A percentile compares a stretch with the other conserved stretches of the same genome.
Conservation (phyloP, 2,888 invertebrate genomes). For the Ochlodes sylvanus region DNA sequence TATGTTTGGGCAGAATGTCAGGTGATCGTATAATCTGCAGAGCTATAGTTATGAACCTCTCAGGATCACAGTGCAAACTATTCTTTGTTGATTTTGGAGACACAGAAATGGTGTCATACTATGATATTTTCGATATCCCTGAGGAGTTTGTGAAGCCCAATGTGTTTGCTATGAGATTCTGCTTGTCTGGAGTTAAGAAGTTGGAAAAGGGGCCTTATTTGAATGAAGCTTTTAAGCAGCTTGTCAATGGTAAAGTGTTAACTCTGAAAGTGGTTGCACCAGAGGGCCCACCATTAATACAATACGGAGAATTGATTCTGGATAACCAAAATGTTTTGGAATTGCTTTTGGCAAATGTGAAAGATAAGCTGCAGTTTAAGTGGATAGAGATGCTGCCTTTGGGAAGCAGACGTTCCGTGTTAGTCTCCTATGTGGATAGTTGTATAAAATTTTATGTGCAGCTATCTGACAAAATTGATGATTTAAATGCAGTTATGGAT, state of each 20-base stretch:
- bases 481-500: slow-evolving; percentile 88
- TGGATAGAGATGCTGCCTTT: slow-evolving; percentile 68
- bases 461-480: slow-evolving; percentile 84
- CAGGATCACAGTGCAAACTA: slow-evolving; percentile 89
- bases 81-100: slow-evolving; percentile 94
- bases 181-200: slow-evolving; percentile 89
- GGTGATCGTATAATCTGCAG: slow-evolving; percentile 89
- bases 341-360: slow-evolving; percentile 74
- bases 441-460: slow-evolving; percentile 91
- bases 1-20: slow-evolving; percentile 90
- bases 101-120: slow-evolving; percentile 88
- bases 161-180: slow-evolving; percentile 91
- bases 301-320: slow-evolving; percentile 89
- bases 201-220: slow-evolving; percentile 84
- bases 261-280: slow-evolving; percentile 88
- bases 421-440: slow-evolving; percentile 88
- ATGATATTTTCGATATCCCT: slow-evolving; percentile 91
- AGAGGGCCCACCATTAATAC: slow-evolving; percentile 89
- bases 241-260: slow-evolving; percentile 87
- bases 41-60: slow-evolving; percentile 90
- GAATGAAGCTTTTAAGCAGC: slow-evolving; percentile 89
- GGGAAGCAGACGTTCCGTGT: slow-evolving; percentile 75
- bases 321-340: slow-evolving; percentile 86
- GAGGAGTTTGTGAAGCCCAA: slow-evolving; percentile 88
- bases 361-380: slow-evolving; percentile 72